Evolutionary conservation across 2,113 vertebrate species (phyloP), one percentile per base, ranked within the genome.

Genomic region (Beaufortia kweichowensis): DNA sequence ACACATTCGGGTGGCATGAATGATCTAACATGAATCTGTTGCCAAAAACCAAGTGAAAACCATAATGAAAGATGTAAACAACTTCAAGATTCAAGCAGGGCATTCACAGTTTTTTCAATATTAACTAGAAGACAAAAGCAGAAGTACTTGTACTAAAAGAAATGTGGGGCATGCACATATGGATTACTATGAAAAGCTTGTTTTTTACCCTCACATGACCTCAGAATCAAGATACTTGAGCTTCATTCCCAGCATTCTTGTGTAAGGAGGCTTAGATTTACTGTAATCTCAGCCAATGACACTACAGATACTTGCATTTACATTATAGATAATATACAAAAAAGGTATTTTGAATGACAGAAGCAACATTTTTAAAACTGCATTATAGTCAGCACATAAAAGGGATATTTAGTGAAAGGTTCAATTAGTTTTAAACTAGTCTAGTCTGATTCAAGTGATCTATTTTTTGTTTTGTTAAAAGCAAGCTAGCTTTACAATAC

Each of bases 91-190:
- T n/a, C n/a, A n/a, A n/a, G n/a, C n/a, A n/a, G n/a, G n/a, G n/a
- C n/a, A n/a, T n/a, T n/a, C n/a, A n/a, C n/a, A n/a, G 6, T 14
- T 60, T 72, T 46, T 10, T 35, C 24, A 6, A 60, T 21, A 60
- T 72, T 33, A 72, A 33, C 55, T 60, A 33, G 17, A 71, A 71
- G 50, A 57, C 15, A 59, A 72, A 72, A 59, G 15, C 69, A 72
- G 69, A 72, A 72, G 53, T 15, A 55, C 35, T 43, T 41, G 17
- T 24, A 60, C 55, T 2, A 15, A 72, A n/a, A 60, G 55, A 72
- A 56, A 68, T 41, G 0, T 33, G 31, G 43, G 43, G 12, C 43
- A 46, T 17, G 43, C 41, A 43, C 11, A 3, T 43, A 43, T 43
- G 41, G 2, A 14, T 46, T 46, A 17, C 43, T 14, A 17, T 46